Conservation (phyloP, 2,888 invertebrate genomes). For the Ichneumoninae sp. region DNA sequence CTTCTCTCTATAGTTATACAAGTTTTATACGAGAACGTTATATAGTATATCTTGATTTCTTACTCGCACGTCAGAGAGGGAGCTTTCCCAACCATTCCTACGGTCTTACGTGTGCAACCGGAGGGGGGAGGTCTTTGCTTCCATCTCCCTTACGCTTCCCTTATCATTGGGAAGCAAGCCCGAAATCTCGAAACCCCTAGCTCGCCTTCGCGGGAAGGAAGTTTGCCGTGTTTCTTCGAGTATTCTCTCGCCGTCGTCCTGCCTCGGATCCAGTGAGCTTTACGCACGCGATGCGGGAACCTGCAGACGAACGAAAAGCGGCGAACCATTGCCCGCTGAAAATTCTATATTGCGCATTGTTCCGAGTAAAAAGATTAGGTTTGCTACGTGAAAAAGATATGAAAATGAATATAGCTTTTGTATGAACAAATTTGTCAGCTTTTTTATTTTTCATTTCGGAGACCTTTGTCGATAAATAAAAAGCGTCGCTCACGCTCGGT, state of each 20-base stretch:
- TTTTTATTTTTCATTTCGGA: neutral
- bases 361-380: neutral
- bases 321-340: conserved; percentile 47
- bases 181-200: conserved; percentile 52
- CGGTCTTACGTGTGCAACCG: conserved; percentile 17
- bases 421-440: too few species aligned
- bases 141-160: conserved; percentile 33
- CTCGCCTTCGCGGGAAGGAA: conserved; percentile 33
- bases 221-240: conserved; percentile 21
- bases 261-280: conserved; percentile 18
- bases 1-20: conserved; percentile 29
- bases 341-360: neutral
- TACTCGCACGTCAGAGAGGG: conserved; percentile 9
- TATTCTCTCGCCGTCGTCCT: conserved; percentile 20
- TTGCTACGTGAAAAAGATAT: neutral
- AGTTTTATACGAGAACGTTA: conserved; percentile 7
- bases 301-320: conserved; percentile 54
- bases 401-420: neutral
- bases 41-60: conserved; percentile 33
- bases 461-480: neutral
- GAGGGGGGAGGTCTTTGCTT: neutral
- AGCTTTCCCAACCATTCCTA: conserved; percentile 11
- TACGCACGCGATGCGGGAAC: conserved; percentile 59
- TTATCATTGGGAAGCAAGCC: conserved; percentile 52
- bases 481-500: neutral